phyloP scores from a whole-genome alignment of 1,140 invertebrate genomes.

The Drosophila triauraria region DNA sequence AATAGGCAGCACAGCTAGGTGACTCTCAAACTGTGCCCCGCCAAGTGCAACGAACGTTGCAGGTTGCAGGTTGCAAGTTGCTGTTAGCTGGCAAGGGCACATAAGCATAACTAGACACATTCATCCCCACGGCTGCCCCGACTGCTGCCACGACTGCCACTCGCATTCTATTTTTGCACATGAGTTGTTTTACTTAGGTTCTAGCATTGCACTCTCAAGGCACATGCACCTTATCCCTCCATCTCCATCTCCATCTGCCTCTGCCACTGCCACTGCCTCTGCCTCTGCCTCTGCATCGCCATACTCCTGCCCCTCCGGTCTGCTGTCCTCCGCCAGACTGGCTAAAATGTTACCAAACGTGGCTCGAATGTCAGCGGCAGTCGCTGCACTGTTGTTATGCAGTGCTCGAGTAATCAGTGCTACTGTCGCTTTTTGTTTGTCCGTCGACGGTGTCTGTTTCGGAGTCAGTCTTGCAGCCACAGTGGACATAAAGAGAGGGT shows the following conservation, averaged over 20 bases:
- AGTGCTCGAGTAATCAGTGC: constrained; percentile 76
- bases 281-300: not conserved
- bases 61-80: constrained; percentile 22
- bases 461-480: constrained; percentile 34
- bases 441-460: constrained; percentile 63
- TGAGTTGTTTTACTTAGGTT: constrained; percentile 82
- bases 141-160: constrained; percentile 12
- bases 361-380: constrained; percentile 75
- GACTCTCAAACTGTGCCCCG: constrained; percentile 74
- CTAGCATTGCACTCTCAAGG: constrained; percentile 79
- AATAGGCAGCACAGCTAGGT: constrained; percentile 47
- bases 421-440: constrained; percentile 81
- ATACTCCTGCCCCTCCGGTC: not conserved
- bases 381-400: constrained; percentile 59
- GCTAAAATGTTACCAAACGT: constrained; percentile 76
- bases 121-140: constrained; percentile 27
- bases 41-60: constrained; percentile 80
- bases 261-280: not conserved
- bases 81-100: constrained; percentile 61
- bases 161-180: constrained; percentile 73
- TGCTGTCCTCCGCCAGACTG: constrained; percentile 23
- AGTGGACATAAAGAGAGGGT: not conserved
- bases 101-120: constrained; percentile 61
- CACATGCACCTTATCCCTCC: constrained; percentile 68
- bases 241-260: not conserved